Evolutionary conservation across 64 coral and sea anemone genomes (phyloP), one percentile per base, ranked within the genome.

Genomic region (Stichodactyla helianthus): DNA sequence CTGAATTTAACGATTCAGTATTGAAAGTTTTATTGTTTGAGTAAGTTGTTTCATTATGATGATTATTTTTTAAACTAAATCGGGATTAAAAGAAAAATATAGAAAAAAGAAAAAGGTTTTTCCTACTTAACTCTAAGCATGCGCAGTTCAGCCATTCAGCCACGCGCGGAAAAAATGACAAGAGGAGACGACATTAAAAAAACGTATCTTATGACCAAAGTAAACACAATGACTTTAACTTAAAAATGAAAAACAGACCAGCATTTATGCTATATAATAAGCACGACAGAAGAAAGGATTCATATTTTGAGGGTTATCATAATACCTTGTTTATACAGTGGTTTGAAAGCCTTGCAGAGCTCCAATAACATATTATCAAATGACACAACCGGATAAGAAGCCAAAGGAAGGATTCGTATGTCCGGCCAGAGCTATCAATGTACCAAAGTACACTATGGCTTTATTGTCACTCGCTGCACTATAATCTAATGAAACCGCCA

Each of bases 291-390:
- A 23, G 68, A 74, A 74, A 31, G 25, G 25, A 27, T 74, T 28
- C 68, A 74, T 74, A 11, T 44, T 23, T 71, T 74, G 26, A 74
- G 25, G 68, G 68, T 9, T 74, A 65, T 65, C 62, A 65, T 31
- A 27, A 74, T 74, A 74, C 68, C 6, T 2, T 74, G 25, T 74
- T n/a, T 74, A 74, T 23, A 74, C 25, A 74, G 68, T 74, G 68
- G 68, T 13, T 74, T 74, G 26, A 74, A 74, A 23, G 68, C 25
- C 68, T 7, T 14, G n/a, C 25, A 25, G 10, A 74, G 26, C 35
- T 44, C 35, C 35, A 74, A 74, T 74, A 74, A 74, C 68, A 74
- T n/a, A 65, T 71, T 71, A 71, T 74, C 68, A 31, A 74, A 31
- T 74, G 25, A 74, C 68, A 74, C 12, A 23, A 13, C 68, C 68